phyloP scores from a whole-genome alignment of 2,113 vertebrate genomes.

The Prinia subflava region DNA sequence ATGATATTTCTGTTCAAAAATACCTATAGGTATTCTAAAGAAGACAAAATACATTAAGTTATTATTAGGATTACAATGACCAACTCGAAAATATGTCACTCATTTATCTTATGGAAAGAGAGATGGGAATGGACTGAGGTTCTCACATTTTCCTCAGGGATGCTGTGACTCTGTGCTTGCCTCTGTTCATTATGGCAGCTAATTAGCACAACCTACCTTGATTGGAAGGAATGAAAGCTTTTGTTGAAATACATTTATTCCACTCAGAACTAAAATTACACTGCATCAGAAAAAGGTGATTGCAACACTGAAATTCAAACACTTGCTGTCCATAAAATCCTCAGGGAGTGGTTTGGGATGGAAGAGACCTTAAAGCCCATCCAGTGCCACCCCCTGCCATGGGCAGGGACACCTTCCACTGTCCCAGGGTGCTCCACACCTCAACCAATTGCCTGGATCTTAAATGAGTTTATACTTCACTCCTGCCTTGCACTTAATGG shows the following conservation, averaged over 20 bases:
- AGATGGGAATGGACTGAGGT: background rate
- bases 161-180: background rate
- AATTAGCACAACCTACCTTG: background rate
- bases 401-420: background rate
- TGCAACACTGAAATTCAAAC: background rate
- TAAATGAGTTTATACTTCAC: background rate
- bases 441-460: background rate
- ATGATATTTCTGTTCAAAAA: background rate
- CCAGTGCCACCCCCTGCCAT: background rate
- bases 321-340: background rate
- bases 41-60: background rate
- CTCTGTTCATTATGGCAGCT: background rate
- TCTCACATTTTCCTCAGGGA: background rate
- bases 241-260: background rate
- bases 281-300: background rate
- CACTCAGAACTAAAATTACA: background rate
- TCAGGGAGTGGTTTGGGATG: background rate
- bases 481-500: background rate
- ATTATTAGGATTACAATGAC: background rate
- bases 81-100: background rate
- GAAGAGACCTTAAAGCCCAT: background rate
- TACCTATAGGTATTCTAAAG: background rate
- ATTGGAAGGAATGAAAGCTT: background rate
- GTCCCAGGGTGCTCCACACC: background rate
- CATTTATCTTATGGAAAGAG: background rate